These are phyloP conservation scores for Drosophila sordidapex DNA, from an alignment of 2,888 invertebrate species.

Conservation along the genomic window DNA sequence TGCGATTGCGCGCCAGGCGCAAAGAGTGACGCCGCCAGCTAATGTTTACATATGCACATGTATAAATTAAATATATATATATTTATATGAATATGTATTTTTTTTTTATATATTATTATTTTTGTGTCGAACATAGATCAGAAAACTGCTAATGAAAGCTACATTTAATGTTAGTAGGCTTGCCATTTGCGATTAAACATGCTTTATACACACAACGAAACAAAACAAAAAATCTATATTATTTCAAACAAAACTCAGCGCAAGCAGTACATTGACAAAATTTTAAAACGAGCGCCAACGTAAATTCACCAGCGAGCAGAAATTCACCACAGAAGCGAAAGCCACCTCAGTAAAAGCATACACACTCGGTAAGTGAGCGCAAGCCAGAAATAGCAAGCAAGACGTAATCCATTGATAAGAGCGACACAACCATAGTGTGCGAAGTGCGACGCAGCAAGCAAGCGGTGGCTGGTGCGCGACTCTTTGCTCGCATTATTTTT, in stretches of 20 bases:
- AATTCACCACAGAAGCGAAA: conserved; percentile 31
- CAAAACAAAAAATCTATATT: not conserved
- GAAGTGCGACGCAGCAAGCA: conserved; percentile 52
- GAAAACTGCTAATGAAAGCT: conserved; percentile 24
- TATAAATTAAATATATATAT: conserved; percentile 14
- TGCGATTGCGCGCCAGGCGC: conserved; percentile 89
- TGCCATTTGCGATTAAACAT: conserved; percentile 41
- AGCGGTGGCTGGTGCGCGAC: conserved; percentile 13
- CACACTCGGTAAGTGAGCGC: conserved; percentile 5
- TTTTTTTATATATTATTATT: conserved; percentile 28
- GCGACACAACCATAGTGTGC: conserved; percentile 23
- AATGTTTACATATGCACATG: conserved; percentile 13
- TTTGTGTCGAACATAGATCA: conserved; percentile 31
- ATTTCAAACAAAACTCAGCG: not conserved
- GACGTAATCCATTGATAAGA: conserved; percentile 12
- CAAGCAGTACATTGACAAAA: not conserved
- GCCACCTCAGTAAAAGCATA: conserved; percentile 23
- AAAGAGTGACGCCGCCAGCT: conserved; percentile 84
- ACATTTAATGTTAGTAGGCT: conserved; percentile 33
- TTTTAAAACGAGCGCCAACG: conserved; percentile 20
- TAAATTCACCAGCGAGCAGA: conserved; percentile 17
- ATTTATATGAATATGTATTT: conserved; percentile 28
- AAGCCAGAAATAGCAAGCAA: conserved; percentile 8
- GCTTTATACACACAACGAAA: conserved; percentile 17
- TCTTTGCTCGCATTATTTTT: conserved; percentile 32